phyloP scores from a whole-genome alignment of 2,797 vertebrate species.

The Gouania willdenowi region DNA sequence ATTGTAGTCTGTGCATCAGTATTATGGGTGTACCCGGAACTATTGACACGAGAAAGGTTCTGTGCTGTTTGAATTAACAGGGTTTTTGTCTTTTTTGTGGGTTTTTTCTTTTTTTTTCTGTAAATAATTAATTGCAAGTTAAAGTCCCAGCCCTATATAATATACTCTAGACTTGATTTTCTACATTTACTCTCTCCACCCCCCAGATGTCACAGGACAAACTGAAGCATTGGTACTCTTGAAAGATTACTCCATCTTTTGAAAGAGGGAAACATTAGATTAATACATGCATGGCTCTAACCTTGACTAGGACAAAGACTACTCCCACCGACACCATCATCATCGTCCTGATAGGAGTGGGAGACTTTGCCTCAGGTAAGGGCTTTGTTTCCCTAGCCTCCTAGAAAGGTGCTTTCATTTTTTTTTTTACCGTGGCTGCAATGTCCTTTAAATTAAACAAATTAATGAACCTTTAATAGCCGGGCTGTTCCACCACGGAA shows the following conservation, averaged over 20 bases:
- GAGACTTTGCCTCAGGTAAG: slow-evolving; percentile 74
- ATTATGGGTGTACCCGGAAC: too few species aligned
- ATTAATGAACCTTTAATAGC: slow-evolving; percentile 76
- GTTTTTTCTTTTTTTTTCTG: too few species aligned
- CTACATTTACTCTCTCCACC: too few species aligned
- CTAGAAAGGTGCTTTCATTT: slow-evolving; percentile 50
- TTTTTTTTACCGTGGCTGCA: slow-evolving; percentile 23
- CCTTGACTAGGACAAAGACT: slow-evolving; percentile 74
- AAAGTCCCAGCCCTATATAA: too few species aligned
- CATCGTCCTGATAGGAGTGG: slow-evolving; percentile 73
- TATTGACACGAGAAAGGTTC: too few species aligned
- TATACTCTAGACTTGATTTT: too few species aligned
- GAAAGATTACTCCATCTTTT: slow-evolving; percentile 18
- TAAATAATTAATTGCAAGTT: too few species aligned
- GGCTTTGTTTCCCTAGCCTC: slow-evolving; percentile 55
- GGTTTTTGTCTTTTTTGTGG: too few species aligned
- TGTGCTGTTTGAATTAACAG: too few species aligned
- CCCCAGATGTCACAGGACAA: too few species aligned
- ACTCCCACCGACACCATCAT: slow-evolving; percentile 43
- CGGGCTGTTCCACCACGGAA: slow-evolving; percentile 48
- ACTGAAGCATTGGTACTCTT: slow-evolving; percentile 1
- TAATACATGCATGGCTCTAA: slow-evolving; percentile 47
- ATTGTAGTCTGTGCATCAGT: too few species aligned
- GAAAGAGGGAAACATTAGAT: slow-evolving; percentile 29
- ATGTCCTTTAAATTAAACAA: slow-evolving; percentile 78